Base-by-base conservation (phyloP, 1,140 invertebrate genomes). In the Pollicipes pollicipes region DNA sequence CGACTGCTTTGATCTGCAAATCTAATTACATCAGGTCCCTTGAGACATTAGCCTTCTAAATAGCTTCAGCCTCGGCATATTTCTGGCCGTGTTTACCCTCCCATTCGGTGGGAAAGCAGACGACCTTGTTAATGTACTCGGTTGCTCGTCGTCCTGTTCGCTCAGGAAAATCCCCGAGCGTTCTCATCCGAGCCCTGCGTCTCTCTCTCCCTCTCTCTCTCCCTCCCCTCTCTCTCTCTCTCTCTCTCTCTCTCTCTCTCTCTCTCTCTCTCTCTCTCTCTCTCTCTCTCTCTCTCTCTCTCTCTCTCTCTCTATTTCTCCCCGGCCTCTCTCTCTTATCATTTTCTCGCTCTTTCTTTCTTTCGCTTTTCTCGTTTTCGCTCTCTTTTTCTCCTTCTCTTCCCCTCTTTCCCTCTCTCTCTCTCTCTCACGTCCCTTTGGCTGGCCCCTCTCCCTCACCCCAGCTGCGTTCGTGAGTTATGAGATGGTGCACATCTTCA, bases 151-250 rank as follows among this genome's bases (percentile, higher is more conserved):
- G 30, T 70, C 66, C 16, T 16, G 4, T 16, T 30, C 66, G 4
- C 30, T 30, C 30, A 8, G 6, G 4, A 8, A 8, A 4, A 8
- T 16, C 16, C 16, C 29, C 30, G 4, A 6, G 10, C 27, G 27
- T 45, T 66, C 66, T 45, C 29, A 13, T 32, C 31, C 66, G 28
- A 28, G 10, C 58, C 31, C 66, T n/a, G 28, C 30, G 26, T 66
- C 67, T 30, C 3, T 24, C 16, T 21, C 29, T n/a, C 30, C 29
- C 28, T 69, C 68, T 45, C 32, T 37, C 68, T 45, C 68, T 72
- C 68, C 30, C 71, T 69, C 68, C 67, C 37, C 58, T 29, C 66
- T 68, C 66, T 71, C 70, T 69, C 64, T 30, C 29, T 69, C 66
- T 67, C 70, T 71, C 70, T n/a, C 70, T 30, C 35, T n/a, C 63